Evolutionary conservation across 2,113 vertebrate species (phyloP), one percentile per base, ranked within the genome.

Genomic region (Mustela nigripes): DNA sequence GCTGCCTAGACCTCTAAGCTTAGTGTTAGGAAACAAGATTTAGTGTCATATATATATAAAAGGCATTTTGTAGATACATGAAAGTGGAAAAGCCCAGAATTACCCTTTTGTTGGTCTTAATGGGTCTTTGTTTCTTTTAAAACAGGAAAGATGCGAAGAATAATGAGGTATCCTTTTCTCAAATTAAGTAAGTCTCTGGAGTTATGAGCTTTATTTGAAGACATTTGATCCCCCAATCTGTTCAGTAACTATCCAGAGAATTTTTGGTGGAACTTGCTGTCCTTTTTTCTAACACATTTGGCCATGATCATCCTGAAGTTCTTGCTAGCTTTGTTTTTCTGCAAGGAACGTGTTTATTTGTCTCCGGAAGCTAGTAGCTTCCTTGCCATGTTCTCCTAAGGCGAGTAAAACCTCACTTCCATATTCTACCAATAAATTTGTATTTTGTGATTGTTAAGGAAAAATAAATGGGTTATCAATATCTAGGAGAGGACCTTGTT

Each of bases 91-190:
- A 67, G 14, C 48, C 19, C 15, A 58, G n/a, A 36, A 12, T 67
- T 69, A 84, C 45, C 10, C 36, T 8, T 0, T 62, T 62, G 11
- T 78, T 60, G 24, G 24, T 92, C 74, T 98, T 98, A 48, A 96
- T 96, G 87, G 73, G 58, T 93, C 79, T 81, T 93, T 22, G 86
- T 60, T 96, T 31, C 79, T 98, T 78, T 98, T 93, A 88, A 97
- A 97, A 84, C 58, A 99, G 99, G 98, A 98, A 99, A 98, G 98
- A 98, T 94, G 98, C 98, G 88, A 99, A 98, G 98, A 99, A 98
- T 80, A 98, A 50, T n/a, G 99, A 99, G 0, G 98, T 99, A 91
- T 98, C 98, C 60, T 99, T 99, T 98, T 98, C 98, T 98, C 98
- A 98, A 60, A 99, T 99, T 96, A 99, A 98, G 99, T 99, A 98